Evolutionary conservation across 1,140 invertebrate species (phyloP), one percentile per base, ranked within the genome.

Genomic region (Sesamia nonagrioides): DNA sequence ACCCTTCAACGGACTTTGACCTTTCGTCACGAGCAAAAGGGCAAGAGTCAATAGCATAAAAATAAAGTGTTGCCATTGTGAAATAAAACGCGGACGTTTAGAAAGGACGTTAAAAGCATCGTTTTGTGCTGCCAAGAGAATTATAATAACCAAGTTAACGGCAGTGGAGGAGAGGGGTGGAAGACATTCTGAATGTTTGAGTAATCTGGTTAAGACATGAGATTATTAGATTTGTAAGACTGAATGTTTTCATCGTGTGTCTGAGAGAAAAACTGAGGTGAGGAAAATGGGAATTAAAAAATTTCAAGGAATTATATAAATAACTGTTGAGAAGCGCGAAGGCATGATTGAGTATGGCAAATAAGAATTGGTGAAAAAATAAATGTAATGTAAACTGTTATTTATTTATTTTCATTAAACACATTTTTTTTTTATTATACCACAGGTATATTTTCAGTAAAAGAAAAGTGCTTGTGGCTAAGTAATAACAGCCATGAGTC

Each of bases 1-100:
- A 68, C 63, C 63, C 18, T 68, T 18, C 60, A 40, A 63, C n/a
- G 60, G 60, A 58, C 18, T 58, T 58, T 63, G n/a, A 63, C 60
- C 60, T 63, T 63, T 63, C 2, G 21, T 58, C 11, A 63, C 45
- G n/a, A n/a, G 35, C n/a, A 48, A 68, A n/a, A 68, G 63, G 63
- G 63, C 63, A 48, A 68, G 17, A 27, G 63, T 68, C 63, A 45
- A 45, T 45, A 27, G 18, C 13, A 68, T 48, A 68, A 68, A 68
- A 68, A 48, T 48, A 48, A 27, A 42, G 63, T 68, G 63, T 68
- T 68, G 63, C 15, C 27, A 33, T 40, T 68, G n/a, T 45, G 63
- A 45, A 45, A 45, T 68, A 45, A 68, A 45, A 45, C 42, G 63
- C 15, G 7, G 40, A 48, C 42, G 45, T 17, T 45, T 45, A 17